Percentiles rank a stretch among this genome's conserved stretches.
Evolutionary conservation across 2,113 vertebrate genomes (phyloP).

Genomic region (Onychorhynchus coronatus): DNA sequence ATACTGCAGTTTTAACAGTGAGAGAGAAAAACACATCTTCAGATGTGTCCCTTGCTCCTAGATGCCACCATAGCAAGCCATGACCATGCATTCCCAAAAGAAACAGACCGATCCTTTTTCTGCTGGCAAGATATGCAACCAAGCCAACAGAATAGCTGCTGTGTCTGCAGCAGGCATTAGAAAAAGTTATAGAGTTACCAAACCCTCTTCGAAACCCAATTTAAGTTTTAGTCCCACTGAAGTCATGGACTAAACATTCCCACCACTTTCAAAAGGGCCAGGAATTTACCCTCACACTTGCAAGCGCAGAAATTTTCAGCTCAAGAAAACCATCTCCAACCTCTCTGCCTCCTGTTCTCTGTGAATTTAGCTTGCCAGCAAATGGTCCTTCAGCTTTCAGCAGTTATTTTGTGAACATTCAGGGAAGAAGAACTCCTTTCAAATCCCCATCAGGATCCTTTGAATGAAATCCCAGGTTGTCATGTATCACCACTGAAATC

Average conservation of each 20-base stretch:
- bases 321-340: neutral
- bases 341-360: neutral
- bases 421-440: constrained; percentile 56
- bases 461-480: constrained; percentile 69
- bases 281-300: neutral
- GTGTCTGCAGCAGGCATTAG: neutral
- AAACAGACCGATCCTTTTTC: neutral
- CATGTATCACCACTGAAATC: constrained; percentile 69
- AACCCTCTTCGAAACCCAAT: neutral
- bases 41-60: neutral
- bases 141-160: neutral
- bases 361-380: constrained; percentile 15
- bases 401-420: constrained; percentile 52
- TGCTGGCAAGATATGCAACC: neutral
- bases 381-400: constrained; percentile 46
- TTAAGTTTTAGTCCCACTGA: neutral
- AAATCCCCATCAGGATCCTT: constrained; percentile 60
- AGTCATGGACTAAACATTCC: neutral
- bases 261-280: neutral
- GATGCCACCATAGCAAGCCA: neutral
- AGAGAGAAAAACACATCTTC: neutral
- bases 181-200: neutral
- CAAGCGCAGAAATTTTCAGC: constrained; percentile 7
- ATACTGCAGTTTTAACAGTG: neutral
- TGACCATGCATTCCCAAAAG: neutral